phyloP scores from a whole-genome alignment of 1,140 invertebrate genomes.

The Aethina tumida region DNA sequence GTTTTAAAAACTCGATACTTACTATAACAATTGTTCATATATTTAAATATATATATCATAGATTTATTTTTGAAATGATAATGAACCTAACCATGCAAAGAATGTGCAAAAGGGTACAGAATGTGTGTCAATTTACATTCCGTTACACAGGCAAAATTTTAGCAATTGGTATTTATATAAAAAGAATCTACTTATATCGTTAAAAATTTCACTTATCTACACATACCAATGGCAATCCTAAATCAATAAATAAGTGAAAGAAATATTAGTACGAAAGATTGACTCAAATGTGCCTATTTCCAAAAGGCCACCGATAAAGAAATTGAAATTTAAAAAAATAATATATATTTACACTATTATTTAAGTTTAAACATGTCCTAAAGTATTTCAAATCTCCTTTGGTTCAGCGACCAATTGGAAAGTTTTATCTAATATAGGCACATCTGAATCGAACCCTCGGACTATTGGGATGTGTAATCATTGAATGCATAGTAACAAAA shows the following conservation, averaged over 20 bases:
- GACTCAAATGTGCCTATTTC: too few species aligned
- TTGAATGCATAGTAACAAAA: constrained; percentile 19
- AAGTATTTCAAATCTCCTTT: too few species aligned
- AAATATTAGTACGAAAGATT: too few species aligned
- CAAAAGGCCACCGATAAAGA: too few species aligned
- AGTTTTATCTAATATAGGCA: too few species aligned
- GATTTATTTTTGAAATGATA: constrained; percentile 3
- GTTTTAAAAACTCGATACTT: constrained; percentile 9
- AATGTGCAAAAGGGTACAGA: constrained; percentile 35
- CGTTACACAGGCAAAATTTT: constrained; percentile 28
- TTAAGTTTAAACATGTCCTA: too few species aligned
- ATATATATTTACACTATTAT: too few species aligned
- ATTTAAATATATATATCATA: constrained; percentile 5
- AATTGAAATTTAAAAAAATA: too few species aligned
- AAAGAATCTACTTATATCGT: constrained; percentile 8
- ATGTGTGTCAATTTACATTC: constrained; percentile 35
- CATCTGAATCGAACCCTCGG: too few species aligned
- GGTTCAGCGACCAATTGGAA: too few species aligned
- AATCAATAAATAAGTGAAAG: too few species aligned
- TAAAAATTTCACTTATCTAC: constrained; percentile 17
- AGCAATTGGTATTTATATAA: constrained; percentile 8
- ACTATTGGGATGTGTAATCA: constrained; percentile 17
- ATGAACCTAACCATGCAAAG: constrained; percentile 31
- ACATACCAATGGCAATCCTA: constrained; percentile 21
- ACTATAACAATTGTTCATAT: too few species aligned